Conservation (phyloP, 2,797 vertebrate species). For the Hydrophis major region DNA sequence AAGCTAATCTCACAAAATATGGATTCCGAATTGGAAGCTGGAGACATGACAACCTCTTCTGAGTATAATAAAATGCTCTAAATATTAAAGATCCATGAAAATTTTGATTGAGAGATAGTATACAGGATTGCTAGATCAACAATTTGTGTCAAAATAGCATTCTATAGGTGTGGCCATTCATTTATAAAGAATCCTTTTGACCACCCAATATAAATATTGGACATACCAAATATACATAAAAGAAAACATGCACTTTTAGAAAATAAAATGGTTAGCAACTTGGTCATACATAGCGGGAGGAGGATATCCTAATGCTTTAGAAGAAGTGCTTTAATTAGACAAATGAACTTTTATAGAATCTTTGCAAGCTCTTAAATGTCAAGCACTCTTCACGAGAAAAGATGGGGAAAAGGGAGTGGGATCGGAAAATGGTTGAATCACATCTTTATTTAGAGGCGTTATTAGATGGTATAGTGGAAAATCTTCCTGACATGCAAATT, state of each 20-base stretch:
- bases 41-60: neutral
- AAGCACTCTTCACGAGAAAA: neutral
- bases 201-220: neutral
- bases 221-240: neutral
- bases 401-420: neutral
- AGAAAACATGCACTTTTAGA: neutral
- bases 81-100: neutral
- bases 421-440: neutral
- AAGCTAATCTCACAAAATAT: neutral
- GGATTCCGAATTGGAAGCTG: neutral
- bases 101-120: neutral
- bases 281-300: neutral
- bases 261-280: neutral
- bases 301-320: neutral
- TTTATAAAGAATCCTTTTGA: neutral
- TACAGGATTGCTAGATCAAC: neutral
- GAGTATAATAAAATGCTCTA: neutral
- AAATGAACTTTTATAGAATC: neutral
- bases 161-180: neutral
- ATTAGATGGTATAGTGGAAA: neutral
- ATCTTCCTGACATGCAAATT: neutral
- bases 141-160: neutral
- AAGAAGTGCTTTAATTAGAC: neutral
- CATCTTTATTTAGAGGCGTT: neutral
- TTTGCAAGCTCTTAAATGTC: neutral